Evolutionary conservation across 2,113 vertebrate species (phyloP), one percentile per base, ranked within the genome.

Genomic region (Clupea harengus): DNA sequence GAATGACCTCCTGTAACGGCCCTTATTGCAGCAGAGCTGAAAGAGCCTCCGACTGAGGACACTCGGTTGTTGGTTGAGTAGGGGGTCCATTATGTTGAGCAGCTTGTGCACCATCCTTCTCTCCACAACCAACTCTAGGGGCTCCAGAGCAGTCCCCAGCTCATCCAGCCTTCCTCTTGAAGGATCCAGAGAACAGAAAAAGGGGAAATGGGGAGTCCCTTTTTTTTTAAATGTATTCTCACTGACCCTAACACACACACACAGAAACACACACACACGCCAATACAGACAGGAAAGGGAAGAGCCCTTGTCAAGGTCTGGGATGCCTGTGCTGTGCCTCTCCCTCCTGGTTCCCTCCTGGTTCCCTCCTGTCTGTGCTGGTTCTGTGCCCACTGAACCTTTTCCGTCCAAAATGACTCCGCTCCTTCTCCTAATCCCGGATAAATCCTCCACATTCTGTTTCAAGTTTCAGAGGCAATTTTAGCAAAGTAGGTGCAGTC

Each of bases 211-310:
- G n/a, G n/a, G n/a, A n/a, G n/a, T n/a, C n/a, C n/a, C n/a, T 45
- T 47, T 47, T 45, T 46, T 72, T 8, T 13, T 72, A 50, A 25
- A 32, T 72, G 32, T 72, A 13, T 25, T 72, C 47, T 78, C 81
- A 46, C 13, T 83, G 28, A 83, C 72, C 47, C 81, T 83, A 46
- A 87, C 88, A 78, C 45, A 72, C 46, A 67, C 54, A 54, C 50
- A 85, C 1, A 67, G 32, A 64, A 84, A 85, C 82, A 88, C 86
- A 84, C 75, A 67, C 89, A 90, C 88, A 88, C 83, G 85, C 81
- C 7, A 20, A 67, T 83, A 83, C 15, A 47, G 50, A 67, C 39
- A 84, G 83, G 83, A 85, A 72, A 87, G 54, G 83, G 54, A 82
- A 85, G 54, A 85, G n/a, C n/a, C n/a, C 39, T 52, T 82, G 57